Evolutionary conservation across 2,113 vertebrate genomes (phyloP), one percentile per base, ranked within the genome.

Genomic region (Willisornis vidua): DNA sequence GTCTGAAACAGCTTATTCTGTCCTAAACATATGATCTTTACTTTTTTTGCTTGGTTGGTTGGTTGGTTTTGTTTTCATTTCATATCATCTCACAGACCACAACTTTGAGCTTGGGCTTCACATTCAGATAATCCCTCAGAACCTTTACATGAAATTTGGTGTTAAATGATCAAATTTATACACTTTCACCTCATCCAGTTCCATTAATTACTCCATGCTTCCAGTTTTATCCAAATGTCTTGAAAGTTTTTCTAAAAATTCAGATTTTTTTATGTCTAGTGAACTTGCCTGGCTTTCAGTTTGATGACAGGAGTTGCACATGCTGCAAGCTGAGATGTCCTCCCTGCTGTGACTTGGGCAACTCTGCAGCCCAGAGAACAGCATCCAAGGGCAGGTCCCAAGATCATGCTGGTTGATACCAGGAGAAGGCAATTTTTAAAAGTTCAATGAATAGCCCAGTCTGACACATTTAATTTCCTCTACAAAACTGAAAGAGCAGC

Each of bases 291-390:
- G 10, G 18, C 10, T 93, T 94, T 70, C 73, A 76, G 39, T 73
- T 81, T 84, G 11, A 46, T 0, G 2, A 48, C 14, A 24, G 15
- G 18, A 57, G 14, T 26, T 51, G 28, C 0, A 1, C 15, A 29
- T 10, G 14, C 24, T 0, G 0, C 2, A 10, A 49, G 5, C 16
- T 59, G 39, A 35, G 10, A 31, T 49, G 23, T 77, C 19, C 10
- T 46, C 33, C 35, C 54, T 66, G 41, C n/a, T 78, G 59, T 65
- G 26, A 7, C 58, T 11, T 43, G 14, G 58, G 19, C 9, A 95
- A 14, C 7, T 74, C 31, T 90, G 59, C 59, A 90, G 41, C 19
- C 45, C 19, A 2, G 3, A 41, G 49, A 76, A 87, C 10, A 19
- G 19, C 19, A 87, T 12, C 7, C 29, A 63, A 77, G 19, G 13